Evolutionary conservation across 2,888 invertebrate genomes (phyloP), one percentile per base, ranked within the genome.

Genomic region (Pachycephus smyrnensis): DNA sequence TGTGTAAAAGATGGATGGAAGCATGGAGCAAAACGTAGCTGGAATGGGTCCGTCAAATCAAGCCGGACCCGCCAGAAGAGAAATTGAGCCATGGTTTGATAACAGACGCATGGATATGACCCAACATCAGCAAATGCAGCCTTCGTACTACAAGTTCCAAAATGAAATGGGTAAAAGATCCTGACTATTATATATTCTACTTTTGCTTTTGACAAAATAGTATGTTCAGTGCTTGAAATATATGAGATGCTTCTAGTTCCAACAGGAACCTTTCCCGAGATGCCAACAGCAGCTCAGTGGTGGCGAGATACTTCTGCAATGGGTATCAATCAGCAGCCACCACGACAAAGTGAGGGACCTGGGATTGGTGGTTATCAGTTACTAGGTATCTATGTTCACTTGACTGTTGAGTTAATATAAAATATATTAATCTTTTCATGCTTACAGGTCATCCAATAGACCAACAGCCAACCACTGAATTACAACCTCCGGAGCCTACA

Each of bases 281-380:
- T 78, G 76, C 78, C 78, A 31, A 78, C 78, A 11, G 78, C 78
- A 33, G 78, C 78, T n/a, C 78, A 78, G 37, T 78, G 78, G 78
- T 78, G 78, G 78, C 40, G 78, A 9, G 78, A 76, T 76, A 76
- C 55, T 30, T 73, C 78, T 23, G 36, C 73, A 31, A 76, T 76
- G 68, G 68, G 36, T 15, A 68, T 78, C 9, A 73, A 68, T 23
- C 73, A 37, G 3, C 68, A 55, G 31, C 68, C 32, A 31, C 40
- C 55, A 35, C 73, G 76, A 23, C 76, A 78, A 71, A 75, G 69
- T 12, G 78, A 78, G 23, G 78, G 71, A 68, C 55, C 78, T 35
- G 37, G 74, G 12, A 76, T 55, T n/a, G 68, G 73, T 35, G 76
- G 78, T 36, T 78, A 78, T 73, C 76, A 78, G 71, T 12, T 78